phyloP scores from a whole-genome alignment of 2,797 vertebrate genomes.

The Epinephelus awoara region DNA sequence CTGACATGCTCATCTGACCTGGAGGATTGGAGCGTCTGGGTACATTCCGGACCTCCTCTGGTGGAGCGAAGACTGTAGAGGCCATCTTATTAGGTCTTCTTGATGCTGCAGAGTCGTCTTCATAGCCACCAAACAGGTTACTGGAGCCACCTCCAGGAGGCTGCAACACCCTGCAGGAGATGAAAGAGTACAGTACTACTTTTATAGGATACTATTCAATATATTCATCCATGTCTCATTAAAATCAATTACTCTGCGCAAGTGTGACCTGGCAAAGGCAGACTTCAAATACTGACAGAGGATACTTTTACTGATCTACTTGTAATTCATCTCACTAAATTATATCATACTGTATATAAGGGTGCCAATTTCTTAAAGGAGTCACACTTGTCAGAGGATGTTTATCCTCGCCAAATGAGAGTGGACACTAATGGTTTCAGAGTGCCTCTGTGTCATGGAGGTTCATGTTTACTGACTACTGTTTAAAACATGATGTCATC shows the following conservation, averaged over 20 bases:
- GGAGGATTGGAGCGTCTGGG: constrained; percentile 94
- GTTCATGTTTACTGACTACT: not conserved
- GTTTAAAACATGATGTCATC: not conserved
- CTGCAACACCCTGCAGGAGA: constrained; percentile 87
- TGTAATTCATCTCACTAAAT: not conserved
- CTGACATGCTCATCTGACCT: constrained; percentile 82
- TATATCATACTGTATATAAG: not conserved
- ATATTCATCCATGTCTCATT: not conserved
- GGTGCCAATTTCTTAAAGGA: not conserved
- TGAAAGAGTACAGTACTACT: not conserved
- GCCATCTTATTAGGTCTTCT: constrained; percentile 91
- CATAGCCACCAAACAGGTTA: constrained; percentile 89
- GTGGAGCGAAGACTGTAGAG: constrained; percentile 91
- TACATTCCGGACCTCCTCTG: constrained; percentile 85
- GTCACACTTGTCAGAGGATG: too few relatives aligned
- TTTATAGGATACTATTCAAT: not conserved
- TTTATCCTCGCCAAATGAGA: not conserved
- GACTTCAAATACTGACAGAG: not conserved
- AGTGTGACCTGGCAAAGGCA: not conserved
- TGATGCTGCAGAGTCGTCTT: constrained; percentile 84
- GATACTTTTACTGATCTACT: not conserved
- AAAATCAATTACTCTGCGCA: not conserved
- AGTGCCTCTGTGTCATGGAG: not conserved
- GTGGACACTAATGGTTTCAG: not conserved
- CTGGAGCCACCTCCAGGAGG: constrained; percentile 94